Percentiles rank a stretch among this genome's conserved stretches.
Conservation (phyloP, 2,113 vertebrate genomes). For the Scomber colias region DNA sequence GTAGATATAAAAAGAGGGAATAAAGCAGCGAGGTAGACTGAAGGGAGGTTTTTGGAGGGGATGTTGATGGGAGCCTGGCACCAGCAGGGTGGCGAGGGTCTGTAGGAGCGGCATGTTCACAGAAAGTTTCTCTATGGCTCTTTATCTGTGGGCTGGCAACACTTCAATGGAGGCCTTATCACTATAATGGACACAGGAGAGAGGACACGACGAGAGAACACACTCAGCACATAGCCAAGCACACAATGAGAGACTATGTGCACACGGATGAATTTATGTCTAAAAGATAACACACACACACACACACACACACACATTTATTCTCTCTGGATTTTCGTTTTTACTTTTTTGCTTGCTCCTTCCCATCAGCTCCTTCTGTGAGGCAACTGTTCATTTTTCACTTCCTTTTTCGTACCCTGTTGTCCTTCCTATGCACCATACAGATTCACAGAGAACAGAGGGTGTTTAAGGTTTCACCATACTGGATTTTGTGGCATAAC, state of each 20-base stretch:
- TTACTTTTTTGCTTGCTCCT: conserved; percentile 19
- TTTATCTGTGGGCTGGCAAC: conserved; percentile 84
- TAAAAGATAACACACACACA: not conserved
- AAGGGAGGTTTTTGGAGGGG: conserved; percentile 1
- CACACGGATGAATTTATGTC: not conserved
- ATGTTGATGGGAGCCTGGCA: conserved; percentile 74
- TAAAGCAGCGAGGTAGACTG: conserved; percentile 4
- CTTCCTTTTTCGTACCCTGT: conserved; percentile 2
- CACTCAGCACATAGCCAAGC: conserved; percentile 48
- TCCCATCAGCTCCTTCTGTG: conserved; percentile 6
- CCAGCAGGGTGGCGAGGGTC: conserved; percentile 52
- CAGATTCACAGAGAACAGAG: not conserved
- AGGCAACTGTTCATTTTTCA: conserved; percentile 9
- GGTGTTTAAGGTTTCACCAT: not conserved
- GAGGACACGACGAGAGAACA: conserved; percentile 70
- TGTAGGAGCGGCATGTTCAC: conserved; percentile 78
- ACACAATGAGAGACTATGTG: conserved; percentile 18
- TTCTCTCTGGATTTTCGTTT: not conserved
- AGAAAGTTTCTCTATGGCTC: conserved; percentile 80
- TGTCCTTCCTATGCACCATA: not conserved
- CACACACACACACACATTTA: not conserved
- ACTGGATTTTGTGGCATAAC: conserved; percentile 1
- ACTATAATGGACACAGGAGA: conserved; percentile 76
- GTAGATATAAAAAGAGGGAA: conserved; percentile 2
- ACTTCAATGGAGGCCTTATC: conserved; percentile 85